A percentile compares a stretch with the other conserved stretches of the same genome.
phyloP scores from a whole-genome alignment of 1,140 invertebrate genomes.

The Drosophila lowei region DNA sequence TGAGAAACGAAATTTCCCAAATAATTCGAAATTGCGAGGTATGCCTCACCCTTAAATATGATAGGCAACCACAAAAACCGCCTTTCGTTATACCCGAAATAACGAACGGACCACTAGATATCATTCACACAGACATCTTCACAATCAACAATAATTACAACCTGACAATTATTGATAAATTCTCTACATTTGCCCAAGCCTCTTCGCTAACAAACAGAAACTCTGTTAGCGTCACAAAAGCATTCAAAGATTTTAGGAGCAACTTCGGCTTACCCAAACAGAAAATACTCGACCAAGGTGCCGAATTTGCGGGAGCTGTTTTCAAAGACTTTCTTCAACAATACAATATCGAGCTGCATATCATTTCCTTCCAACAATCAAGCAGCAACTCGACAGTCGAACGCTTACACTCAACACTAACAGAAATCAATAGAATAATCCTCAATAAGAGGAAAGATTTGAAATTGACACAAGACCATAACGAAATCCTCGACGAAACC shows the following conservation, averaged over 20 bases:
- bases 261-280: too few relatives aligned
- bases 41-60: not conserved
- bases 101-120: not conserved
- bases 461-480: slow-evolving; percentile 7
- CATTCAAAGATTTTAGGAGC: too few relatives aligned
- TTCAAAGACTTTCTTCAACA: too few relatives aligned
- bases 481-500: slow-evolving; percentile 15
- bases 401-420: slow-evolving; percentile 16
- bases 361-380: slow-evolving; percentile 6
- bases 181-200: not conserved
- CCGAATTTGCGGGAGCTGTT: too few relatives aligned
- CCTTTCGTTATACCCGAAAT: not conserved
- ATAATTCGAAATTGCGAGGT: slow-evolving; percentile 9
- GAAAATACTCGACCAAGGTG: too few relatives aligned
- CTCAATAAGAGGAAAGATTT: slow-evolving; percentile 3
- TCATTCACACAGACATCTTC: not conserved
- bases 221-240: too few relatives aligned
- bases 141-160: not conserved
- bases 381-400: slow-evolving; percentile 7
- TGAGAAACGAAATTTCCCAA: slow-evolving; percentile 12
- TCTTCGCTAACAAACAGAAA: not conserved
- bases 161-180: not conserved
- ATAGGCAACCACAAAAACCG: slow-evolving; percentile 5
- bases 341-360: not conserved
- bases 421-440: slow-evolving; percentile 21